Evolutionary conservation across 2,797 vertebrate species (phyloP).

Genomic region (Enteromius thamalakanensis): DNA sequence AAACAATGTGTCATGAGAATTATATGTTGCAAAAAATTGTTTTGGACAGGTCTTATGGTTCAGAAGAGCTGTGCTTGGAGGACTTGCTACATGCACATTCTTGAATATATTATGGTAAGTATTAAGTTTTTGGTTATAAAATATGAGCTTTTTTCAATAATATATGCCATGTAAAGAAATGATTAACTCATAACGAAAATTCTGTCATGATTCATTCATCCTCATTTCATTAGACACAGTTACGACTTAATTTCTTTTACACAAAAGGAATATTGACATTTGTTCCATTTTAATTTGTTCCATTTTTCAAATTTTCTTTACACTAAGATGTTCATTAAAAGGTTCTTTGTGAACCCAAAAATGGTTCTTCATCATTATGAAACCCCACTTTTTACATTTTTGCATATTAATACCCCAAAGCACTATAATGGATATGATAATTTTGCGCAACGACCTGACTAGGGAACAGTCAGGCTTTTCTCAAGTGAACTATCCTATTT

Average conservation of each 20-base stretch:
- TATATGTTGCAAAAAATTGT: background rate
- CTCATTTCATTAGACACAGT: background rate
- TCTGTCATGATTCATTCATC: background rate
- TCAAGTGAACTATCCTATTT: background rate
- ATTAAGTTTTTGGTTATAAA: background rate
- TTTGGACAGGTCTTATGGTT: slow-evolving; percentile 75
- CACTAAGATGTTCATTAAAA: background rate
- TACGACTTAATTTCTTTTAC: background rate
- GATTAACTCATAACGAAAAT: background rate
- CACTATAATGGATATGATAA: background rate
- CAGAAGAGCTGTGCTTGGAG: slow-evolving; percentile 71
- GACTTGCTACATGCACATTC: slow-evolving; percentile 72
- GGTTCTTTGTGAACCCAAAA: background rate
- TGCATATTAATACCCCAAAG: background rate
- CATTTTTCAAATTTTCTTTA: background rate
- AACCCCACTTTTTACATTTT: background rate
- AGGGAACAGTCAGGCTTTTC: background rate
- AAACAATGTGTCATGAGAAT: background rate
- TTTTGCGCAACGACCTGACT: background rate
- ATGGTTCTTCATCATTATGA: background rate
- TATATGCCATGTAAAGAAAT: background rate
- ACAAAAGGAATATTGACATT: background rate
- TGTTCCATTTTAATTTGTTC: background rate
- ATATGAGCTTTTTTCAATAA: background rate
- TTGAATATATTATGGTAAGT: slow-evolving; percentile 78